A percentile compares a stretch with the other conserved stretches of the same genome.
Evolutionary conservation across 1,140 invertebrate genomes (phyloP).

Genomic region (Drosophila willistoni): DNA sequence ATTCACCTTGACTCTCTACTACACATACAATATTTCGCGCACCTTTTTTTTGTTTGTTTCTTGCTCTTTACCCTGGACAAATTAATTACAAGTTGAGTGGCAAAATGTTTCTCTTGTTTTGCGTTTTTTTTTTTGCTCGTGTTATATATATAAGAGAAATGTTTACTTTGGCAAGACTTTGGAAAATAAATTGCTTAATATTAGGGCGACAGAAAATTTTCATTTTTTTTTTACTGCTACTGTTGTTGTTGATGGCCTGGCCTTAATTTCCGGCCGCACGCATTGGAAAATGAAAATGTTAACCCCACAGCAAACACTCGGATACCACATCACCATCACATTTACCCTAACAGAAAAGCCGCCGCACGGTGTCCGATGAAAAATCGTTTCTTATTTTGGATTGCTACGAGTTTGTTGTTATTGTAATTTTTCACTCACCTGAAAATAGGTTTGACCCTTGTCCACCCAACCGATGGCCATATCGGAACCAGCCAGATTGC

Average conservation of each 20-base stretch:
- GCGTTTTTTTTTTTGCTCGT: constrained; percentile 46
- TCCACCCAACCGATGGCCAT: constrained; percentile 90
- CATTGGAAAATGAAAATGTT: constrained; percentile 76
- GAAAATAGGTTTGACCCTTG: constrained; percentile 88
- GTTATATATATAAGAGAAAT: constrained; percentile 71
- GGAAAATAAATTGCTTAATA: constrained; percentile 76
- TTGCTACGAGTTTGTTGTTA: constrained; percentile 24
- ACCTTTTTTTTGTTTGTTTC: constrained; percentile 44
- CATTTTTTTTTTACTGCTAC: constrained; percentile 56
- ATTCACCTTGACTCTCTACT: constrained; percentile 4
- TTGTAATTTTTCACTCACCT: constrained; percentile 84
- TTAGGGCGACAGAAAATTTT: constrained; percentile 78
- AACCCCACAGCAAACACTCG: constrained; percentile 25
- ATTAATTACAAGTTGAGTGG: constrained; percentile 78
- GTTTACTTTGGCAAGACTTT: constrained; percentile 63
- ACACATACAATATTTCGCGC: constrained; percentile 59
- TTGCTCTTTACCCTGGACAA: constrained; percentile 48
- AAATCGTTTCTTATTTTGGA: constrained; percentile 26
- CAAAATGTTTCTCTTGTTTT: constrained; percentile 76
- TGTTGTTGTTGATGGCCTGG: constrained; percentile 32
- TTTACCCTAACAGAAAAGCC: not conserved
- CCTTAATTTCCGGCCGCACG: constrained; percentile 79
- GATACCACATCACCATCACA: constrained; percentile 1
- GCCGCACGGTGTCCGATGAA: not conserved
- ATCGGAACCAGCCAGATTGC: constrained; percentile 88